Base-by-base conservation (phyloP, 2,797 vertebrate species). In the Sebastes diploproa region DNA sequence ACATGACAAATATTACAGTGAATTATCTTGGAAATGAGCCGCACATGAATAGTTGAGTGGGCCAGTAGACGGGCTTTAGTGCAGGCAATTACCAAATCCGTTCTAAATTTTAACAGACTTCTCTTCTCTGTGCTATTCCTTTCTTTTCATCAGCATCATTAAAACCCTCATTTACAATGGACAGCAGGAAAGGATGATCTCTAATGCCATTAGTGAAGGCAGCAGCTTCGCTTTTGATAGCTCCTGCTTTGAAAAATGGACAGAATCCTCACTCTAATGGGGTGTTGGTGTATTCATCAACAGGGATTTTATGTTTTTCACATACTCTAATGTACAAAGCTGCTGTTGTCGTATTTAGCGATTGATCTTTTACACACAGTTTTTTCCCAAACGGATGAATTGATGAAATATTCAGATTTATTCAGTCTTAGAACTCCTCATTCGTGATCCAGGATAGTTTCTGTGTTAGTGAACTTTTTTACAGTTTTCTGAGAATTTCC, bases 141-240 rank as follows among this genome's bases (percentile, higher is more conserved):
- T 90, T 84, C 86, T 89, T 87, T 86, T 87, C 87, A 90, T 91
- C 84, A 81, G 60, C 84, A 78, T 91, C 88, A 91, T 92, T 90
- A 92, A 84, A 89, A 83, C 54, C 62, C 77, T 80, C 73, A 77
- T 91, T 93, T 86, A 86, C 66, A 89, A 85, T 80, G 89, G 90
- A 86, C 84, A 92, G 75, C 84, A 72, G 83, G 82, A 79, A 86
- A 81, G 82, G 81, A 90, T 90, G 90, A 92, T 89, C 87, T 92
- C 81, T 87, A 87, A 89, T 80, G 76, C 77, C 90, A 86, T 92
- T 89, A 93, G 87, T 76, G 81, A 89, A 87, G 77, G 89, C 81
- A 77, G 67, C 83, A 71, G 86, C 86, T 85, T 86, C 23, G 25
- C 81, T 86, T 92, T 87, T 83, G 86, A 91, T 78, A 84, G 89